phyloP scores from a whole-genome alignment of 2,113 vertebrate species.

The Cinclus cinclus region DNA sequence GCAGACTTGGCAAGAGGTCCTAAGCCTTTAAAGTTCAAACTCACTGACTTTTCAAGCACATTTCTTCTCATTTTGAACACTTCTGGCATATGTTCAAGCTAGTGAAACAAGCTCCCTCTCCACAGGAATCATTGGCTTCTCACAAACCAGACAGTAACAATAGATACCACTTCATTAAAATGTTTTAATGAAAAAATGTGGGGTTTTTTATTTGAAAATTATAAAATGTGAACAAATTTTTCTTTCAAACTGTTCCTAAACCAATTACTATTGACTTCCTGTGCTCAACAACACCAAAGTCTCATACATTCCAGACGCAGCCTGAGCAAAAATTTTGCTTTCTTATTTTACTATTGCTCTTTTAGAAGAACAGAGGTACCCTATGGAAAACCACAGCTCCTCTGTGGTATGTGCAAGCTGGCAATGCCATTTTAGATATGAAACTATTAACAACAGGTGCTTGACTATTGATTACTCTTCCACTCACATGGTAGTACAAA shows the following conservation, averaged over 20 bases:
- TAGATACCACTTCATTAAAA: neutral
- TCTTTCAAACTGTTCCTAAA: neutral
- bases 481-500: neutral
- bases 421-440: neutral
- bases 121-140: neutral
- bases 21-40: neutral
- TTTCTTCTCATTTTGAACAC: neutral
- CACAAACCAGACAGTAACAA: neutral
- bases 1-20: constrained; percentile 40
- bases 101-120: neutral
- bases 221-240: neutral
- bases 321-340: neutral
- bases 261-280: neutral
- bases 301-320: neutral
- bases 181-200: neutral
- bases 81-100: neutral
- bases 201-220: neutral
- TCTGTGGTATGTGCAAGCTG: neutral
- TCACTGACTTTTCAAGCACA: neutral
- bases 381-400: neutral
- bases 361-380: neutral
- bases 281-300: neutral
- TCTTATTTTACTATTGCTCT: neutral
- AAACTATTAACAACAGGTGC: neutral
- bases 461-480: neutral